A percentile compares a stretch with the other conserved stretches of the same genome.
phyloP scores from a whole-genome alignment of 35 echinoderm and acorn worm genomes.

The Strongylocentrotus purpuratus region DNA sequence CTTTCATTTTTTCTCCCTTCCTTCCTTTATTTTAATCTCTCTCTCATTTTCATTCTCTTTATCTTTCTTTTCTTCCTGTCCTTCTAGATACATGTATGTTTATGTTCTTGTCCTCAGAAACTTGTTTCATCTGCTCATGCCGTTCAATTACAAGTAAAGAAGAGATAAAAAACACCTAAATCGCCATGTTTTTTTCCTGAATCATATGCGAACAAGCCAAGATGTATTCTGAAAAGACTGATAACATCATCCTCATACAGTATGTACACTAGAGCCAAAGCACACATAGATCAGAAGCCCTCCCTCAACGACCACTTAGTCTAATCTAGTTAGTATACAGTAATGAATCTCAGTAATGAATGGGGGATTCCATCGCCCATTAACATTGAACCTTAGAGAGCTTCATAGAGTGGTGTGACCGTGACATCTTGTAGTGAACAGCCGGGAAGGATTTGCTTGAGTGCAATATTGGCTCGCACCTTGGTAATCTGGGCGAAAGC shows the following conservation, averaged over 20 bases:
- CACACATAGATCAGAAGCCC: background rate
- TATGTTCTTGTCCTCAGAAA: too few relatives aligned
- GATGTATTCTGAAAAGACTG: background rate
- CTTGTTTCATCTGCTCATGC: too few relatives aligned
- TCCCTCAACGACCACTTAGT: background rate
- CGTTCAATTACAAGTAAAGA: too few relatives aligned
- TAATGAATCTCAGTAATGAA: slow-evolving; percentile 13
- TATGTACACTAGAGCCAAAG: background rate
- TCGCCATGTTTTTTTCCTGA: too few relatives aligned
- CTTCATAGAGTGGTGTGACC: background rate
- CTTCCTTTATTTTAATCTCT: too few relatives aligned
- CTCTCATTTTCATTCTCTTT: too few relatives aligned
- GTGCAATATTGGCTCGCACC: background rate
- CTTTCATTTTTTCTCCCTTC: too few relatives aligned
- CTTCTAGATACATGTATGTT: too few relatives aligned
- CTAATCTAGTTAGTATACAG: background rate
- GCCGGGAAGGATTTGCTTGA: background rate
- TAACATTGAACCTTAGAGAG: background rate
- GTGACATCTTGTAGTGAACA: background rate
- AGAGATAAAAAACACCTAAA: too few relatives aligned
- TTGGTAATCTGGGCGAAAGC: too few relatives aligned
- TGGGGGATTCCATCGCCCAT: background rate
- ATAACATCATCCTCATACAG: background rate
- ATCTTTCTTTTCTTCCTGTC: too few relatives aligned
- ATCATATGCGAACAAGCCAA: too few relatives aligned